Base-by-base conservation (phyloP, 2,797 vertebrate genomes). In the Tragelaphus oryx region DNA sequence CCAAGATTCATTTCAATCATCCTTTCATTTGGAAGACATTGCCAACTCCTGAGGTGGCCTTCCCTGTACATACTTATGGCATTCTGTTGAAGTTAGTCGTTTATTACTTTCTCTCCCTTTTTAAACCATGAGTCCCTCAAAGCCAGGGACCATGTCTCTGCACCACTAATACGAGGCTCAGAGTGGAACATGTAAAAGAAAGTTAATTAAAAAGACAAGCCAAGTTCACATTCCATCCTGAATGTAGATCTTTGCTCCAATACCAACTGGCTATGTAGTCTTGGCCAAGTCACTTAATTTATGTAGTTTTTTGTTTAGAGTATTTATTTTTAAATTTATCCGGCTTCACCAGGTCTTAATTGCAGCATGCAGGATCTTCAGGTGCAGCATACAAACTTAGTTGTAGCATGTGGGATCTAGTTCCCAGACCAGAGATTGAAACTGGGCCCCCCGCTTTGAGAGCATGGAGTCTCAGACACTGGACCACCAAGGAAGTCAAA, bases 171-270 rank as follows among this genome's bases (percentile, higher is more conserved):
- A 20, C 46, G 28, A 48, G 3, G 6, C 68, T 81, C 50, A 14
- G 4, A 95, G n/a, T 24, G 55, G 37, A 57, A 92, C 6, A 13
- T 2, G 71, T 68, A 16, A 60, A 89, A 95, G 30, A 59, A 92
- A 37, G 26, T 6, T 87, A 54, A 22, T 37, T 78, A 28, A 76
- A 50, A 33, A 46, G 4, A 22, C 8, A 91, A 60, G 6, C 24
- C 20, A 10, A 28, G 41, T 60, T 91, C 20, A 20, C 1, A 28
- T 52, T 24, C 11, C 22, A n/a, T 44, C 24, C 18, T 54, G 33
- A 50, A 50, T 37, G 20, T 33, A 28, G 13, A 37, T 13, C 18
- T 41, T 82, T 28, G 24, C 7, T 81, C 75, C 37, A n/a, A 4
- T 16, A 17, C 28, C 59, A 26, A n/a, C 41, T 2, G n/a, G 3